Percentiles rank a stretch among this genome's conserved stretches.
Conservation (phyloP, 64 coral and sea anemone species). For the Montipora capricornis region DNA sequence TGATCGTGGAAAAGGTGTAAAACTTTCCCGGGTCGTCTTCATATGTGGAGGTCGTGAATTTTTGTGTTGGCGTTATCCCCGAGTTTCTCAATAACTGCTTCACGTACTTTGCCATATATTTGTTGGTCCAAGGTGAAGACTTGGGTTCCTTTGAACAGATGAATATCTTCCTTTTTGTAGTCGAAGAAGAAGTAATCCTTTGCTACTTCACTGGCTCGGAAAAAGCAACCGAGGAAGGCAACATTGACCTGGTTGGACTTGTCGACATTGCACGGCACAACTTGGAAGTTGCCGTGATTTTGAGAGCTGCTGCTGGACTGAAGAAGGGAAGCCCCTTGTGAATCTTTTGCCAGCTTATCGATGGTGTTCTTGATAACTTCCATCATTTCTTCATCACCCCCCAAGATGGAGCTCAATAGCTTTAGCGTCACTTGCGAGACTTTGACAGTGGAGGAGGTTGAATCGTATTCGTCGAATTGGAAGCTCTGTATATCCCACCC, state of each 20-base stretch:
- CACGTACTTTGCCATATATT: not conserved
- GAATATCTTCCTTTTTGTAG: not conserved
- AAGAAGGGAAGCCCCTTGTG: not conserved
- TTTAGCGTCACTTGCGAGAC: slow-evolving; percentile 8
- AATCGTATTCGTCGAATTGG: not conserved
- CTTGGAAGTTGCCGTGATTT: not conserved
- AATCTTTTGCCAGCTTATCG: not conserved
- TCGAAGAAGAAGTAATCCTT: slow-evolving; percentile 20
- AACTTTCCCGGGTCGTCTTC: not conserved
- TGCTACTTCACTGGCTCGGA: not conserved
- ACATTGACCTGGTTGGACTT: slow-evolving; percentile 15
- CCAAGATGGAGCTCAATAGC: slow-evolving; percentile 5
- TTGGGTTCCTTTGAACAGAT: not conserved
- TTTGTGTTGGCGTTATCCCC: not conserved
- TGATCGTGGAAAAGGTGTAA: too few species aligned
- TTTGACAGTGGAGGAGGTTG: not conserved
- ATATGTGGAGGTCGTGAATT: not conserved
- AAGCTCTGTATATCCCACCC: slow-evolving; percentile 40
- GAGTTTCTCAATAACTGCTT: slow-evolving; percentile 33
- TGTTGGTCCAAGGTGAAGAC: slow-evolving; percentile 22
- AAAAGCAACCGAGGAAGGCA: slow-evolving; percentile 2
- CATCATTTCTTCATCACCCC: not conserved
- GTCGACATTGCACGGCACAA: slow-evolving; percentile 35
- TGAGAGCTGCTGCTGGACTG: not conserved
- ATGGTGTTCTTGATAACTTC: slow-evolving; percentile 8